phyloP scores from a whole-genome alignment of 1,140 invertebrate genomes.

The Goniozus legneri region DNA sequence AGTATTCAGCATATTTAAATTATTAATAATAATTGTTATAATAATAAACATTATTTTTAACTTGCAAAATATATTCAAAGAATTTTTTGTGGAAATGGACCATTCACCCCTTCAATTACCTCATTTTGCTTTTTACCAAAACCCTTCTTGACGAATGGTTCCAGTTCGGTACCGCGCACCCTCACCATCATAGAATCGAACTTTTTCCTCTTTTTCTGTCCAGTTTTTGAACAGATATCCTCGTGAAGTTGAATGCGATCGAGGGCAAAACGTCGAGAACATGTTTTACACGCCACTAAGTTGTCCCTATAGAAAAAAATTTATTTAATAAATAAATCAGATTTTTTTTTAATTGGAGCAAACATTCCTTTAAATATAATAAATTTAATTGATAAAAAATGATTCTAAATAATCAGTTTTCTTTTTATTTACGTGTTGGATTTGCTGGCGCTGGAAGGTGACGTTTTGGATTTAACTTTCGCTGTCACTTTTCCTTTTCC shows the following conservation, averaged over 20 bases:
- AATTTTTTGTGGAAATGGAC: no score
- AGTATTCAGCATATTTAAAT: no score
- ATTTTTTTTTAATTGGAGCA: not conserved
- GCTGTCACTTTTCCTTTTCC: slow-evolving; percentile 29
- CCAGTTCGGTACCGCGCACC: slow-evolving; percentile 82
- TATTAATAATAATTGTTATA: no score
- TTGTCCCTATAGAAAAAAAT: slow-evolving; percentile 33
- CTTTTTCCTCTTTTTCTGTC: slow-evolving; percentile 75
- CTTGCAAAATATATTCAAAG: no score
- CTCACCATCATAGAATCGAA: slow-evolving; percentile 85
- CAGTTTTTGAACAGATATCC: slow-evolving; percentile 73
- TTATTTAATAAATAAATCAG: slow-evolving; percentile 1
- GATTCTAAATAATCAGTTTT: no score
- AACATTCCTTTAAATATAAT: no score
- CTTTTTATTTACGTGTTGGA: no score
- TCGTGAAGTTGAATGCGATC: slow-evolving; percentile 80
- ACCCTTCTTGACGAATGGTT: slow-evolving; percentile 63
- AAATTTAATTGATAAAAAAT: no score
- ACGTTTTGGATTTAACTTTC: slow-evolving; percentile 19
- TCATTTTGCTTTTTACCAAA: slow-evolving; percentile 28
- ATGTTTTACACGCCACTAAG: slow-evolving; percentile 61
- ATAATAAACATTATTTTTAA: no score
- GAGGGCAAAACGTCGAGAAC: slow-evolving; percentile 69
- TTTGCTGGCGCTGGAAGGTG: slow-evolving; percentile 6
- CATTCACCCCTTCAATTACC: no score